Conservation (phyloP, 2,888 invertebrate genomes). For the Ichneumoninae sp. region DNA sequence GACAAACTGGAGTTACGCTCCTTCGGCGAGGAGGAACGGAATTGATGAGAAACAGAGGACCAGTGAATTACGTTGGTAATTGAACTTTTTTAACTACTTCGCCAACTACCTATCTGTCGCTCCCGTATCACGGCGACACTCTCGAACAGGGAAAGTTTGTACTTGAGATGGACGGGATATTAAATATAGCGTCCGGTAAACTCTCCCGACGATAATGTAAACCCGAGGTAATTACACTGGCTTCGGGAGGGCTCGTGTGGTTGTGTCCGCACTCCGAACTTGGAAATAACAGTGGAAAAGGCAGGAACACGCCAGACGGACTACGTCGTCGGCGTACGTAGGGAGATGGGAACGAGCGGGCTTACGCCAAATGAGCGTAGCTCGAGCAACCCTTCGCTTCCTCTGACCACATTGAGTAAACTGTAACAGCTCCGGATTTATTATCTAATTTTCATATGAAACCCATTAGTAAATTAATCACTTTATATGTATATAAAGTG, state of each 20-base stretch:
- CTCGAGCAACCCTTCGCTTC: slow-evolving; percentile 4
- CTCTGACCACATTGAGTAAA: slow-evolving; percentile 30
- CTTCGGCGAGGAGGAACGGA: slow-evolving; percentile 10
- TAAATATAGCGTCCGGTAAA: slow-evolving; percentile 50
- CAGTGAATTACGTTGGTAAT: slow-evolving; percentile 47
- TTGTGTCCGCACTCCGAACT: slow-evolving; percentile 37
- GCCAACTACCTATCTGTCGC: slow-evolving; percentile 41
- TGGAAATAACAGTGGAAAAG: slow-evolving; percentile 54
- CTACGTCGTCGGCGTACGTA: background rate
- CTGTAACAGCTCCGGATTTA: background rate
- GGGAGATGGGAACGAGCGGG: background rate
- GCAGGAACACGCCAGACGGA: slow-evolving; percentile 40
- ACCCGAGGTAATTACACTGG: slow-evolving; percentile 66
- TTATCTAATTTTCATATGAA: background rate
- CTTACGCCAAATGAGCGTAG: background rate
- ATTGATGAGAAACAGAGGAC: slow-evolving; percentile 31
- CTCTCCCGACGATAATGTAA: slow-evolving; percentile 48
- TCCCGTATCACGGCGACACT: slow-evolving; percentile 25
- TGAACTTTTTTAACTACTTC: slow-evolving; percentile 66
- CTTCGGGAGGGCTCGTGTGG: slow-evolving; percentile 7
- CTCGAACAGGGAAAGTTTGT: slow-evolving; percentile 60
- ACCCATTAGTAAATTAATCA: background rate
- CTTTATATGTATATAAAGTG: background rate
- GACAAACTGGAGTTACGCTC: slow-evolving; percentile 7
- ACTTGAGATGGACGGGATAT: slow-evolving; percentile 46